A percentile compares a stretch with the other conserved stretches of the same genome.
phyloP scores from a whole-genome alignment of 2,888 invertebrate species.

The Phytoseiulus persimilis region DNA sequence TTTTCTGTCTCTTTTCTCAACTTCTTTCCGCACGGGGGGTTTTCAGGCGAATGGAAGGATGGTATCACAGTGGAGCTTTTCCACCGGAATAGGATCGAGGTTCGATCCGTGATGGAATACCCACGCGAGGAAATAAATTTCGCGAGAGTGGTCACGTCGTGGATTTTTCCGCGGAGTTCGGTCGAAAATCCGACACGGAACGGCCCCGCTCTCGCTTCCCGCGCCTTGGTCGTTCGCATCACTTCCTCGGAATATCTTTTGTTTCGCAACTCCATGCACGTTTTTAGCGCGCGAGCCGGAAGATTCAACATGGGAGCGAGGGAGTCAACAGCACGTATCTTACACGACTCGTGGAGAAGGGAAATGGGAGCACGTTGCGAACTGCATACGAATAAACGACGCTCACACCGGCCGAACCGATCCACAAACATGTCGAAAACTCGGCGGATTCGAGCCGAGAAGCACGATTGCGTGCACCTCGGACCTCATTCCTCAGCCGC shows the following conservation, averaged over 20 bases:
- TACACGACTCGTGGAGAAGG: neutral
- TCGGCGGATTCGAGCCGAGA: neutral
- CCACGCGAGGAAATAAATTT: too few relatives aligned
- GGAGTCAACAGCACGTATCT: neutral
- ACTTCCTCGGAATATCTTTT: neutral
- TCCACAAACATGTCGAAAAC: neutral
- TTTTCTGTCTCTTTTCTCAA: neutral
- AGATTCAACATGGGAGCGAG: neutral
- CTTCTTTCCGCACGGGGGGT: neutral
- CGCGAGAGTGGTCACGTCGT: neutral
- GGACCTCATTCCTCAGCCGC: neutral
- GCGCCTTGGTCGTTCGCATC: neutral
- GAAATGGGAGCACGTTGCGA: neutral
- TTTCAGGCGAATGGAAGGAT: too few relatives aligned
- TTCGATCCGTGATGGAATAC: too few relatives aligned
- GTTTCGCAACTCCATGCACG: neutral
- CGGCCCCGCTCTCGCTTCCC: neutral
- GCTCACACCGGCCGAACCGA: neutral
- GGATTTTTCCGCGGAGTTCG: neutral
- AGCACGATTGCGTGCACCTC: neutral
- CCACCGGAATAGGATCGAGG: too few relatives aligned
- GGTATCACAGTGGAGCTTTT: too few relatives aligned
- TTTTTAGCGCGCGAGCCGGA: neutral
- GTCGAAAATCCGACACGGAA: neutral
- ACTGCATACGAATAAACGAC: neutral